These are phyloP conservation scores for Salpingus planirostris DNA, from an alignment of 2,888 invertebrate genomes.

Conservation along the genomic window DNA sequence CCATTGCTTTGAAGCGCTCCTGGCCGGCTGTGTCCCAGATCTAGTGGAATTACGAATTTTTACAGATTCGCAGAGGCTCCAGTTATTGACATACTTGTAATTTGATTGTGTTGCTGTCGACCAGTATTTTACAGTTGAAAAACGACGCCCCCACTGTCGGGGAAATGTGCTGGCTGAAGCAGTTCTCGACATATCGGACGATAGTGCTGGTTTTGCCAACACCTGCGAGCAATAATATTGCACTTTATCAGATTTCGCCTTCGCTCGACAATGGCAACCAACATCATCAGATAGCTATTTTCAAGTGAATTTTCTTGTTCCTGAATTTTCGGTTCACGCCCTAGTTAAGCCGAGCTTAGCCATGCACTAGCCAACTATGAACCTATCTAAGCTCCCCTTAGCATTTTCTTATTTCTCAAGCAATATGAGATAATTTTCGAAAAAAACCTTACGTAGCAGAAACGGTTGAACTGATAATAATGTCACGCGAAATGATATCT, in stretches of 20 bases:
- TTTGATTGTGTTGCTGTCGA: conserved; percentile 63
- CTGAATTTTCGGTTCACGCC: not conserved
- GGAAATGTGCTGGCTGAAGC: conserved; percentile 63
- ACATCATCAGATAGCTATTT: conserved; percentile 1
- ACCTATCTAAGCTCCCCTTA: no score
- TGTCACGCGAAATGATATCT: not conserved
- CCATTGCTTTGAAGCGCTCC: conserved; percentile 83
- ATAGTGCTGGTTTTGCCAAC: conserved; percentile 87
- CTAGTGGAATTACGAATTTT: conserved; percentile 36
- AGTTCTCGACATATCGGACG: conserved; percentile 69
- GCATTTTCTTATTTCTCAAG: no score
- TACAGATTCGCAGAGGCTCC: not conserved
- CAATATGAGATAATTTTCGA: no score
- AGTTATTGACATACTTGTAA: conserved; percentile 56
- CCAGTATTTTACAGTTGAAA: conserved; percentile 73
- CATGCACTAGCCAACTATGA: no score
- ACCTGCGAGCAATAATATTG: no score
- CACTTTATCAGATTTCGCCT: no score
- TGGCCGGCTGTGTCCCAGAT: conserved; percentile 89
- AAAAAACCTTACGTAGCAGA: no score
- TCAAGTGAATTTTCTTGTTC: not conserved
- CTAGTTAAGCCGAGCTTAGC: no score
- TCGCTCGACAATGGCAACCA: no score
- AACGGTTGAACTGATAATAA: no score
- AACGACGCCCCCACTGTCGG: conserved; percentile 88